Conservation (phyloP, 2,888 invertebrate genomes). For the Melolontha melolontha region DNA sequence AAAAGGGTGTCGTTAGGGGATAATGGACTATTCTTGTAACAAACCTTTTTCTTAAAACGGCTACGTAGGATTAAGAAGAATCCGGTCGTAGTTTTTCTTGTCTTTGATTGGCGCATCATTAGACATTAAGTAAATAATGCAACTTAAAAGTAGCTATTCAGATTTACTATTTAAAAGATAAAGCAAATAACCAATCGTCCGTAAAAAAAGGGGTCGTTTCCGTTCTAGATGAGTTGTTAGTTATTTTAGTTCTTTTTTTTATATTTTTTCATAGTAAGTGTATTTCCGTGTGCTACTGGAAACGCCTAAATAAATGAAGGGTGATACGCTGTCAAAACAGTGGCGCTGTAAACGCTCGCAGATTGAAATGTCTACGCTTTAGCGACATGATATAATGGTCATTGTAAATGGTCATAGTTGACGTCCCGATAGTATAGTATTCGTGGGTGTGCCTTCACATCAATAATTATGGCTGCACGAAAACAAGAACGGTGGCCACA, state of each 20-base stretch:
- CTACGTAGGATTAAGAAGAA: constrained; percentile 21
- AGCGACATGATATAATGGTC: constrained; percentile 20
- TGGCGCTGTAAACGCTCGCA: constrained; percentile 21
- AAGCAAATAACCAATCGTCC: constrained; percentile 16
- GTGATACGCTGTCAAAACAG: constrained; percentile 32
- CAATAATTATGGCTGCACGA: constrained; percentile 26
- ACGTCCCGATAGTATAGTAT: constrained; percentile 25
- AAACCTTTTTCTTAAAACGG: constrained; percentile 21
- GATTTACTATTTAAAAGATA: constrained; percentile 26
- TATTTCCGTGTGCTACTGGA: constrained; percentile 4
- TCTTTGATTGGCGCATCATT: constrained; percentile 25
- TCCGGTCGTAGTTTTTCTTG: constrained; percentile 21
- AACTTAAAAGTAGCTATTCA: neutral
- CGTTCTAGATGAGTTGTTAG: constrained; percentile 14
- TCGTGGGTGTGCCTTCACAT: constrained; percentile 32
- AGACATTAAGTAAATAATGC: constrained; percentile 29
- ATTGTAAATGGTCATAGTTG: constrained; percentile 21
- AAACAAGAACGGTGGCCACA: constrained; percentile 9
- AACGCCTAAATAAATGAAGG: constrained; percentile 32
- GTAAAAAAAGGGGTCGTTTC: constrained; percentile 33
- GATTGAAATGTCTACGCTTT: constrained; percentile 30
- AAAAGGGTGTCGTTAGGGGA: constrained; percentile 29
- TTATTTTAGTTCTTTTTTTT: constrained; percentile 17
- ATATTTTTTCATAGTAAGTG: constrained; percentile 15
- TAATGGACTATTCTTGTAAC: constrained; percentile 39